Percentiles rank a stretch among this genome's conserved stretches.
Conservation (phyloP, 2,888 invertebrate genomes). For the Caradrina kadenii region DNA sequence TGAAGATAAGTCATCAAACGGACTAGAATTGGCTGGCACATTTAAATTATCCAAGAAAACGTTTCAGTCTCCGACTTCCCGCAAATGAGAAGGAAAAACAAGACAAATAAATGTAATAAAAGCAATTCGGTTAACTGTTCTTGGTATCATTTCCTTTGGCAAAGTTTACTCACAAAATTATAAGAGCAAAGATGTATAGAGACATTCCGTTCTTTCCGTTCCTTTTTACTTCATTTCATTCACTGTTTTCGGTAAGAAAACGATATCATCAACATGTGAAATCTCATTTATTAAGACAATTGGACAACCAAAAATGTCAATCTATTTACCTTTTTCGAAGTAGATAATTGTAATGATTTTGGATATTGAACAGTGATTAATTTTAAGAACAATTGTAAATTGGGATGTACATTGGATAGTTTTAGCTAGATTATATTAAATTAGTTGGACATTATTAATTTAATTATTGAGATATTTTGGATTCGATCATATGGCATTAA, state of each 20-base stretch:
- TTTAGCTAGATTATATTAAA: no score
- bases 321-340: no score
- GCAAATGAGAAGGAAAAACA: slow-evolving; percentile 62
- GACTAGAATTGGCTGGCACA: slow-evolving; percentile 52
- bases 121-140: slow-evolving; percentile 75
- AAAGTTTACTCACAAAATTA: slow-evolving; percentile 63
- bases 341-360: no score
- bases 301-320: not conserved
- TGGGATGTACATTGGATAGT: no score
- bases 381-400: no score
- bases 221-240: slow-evolving; percentile 66
- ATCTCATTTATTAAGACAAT: slow-evolving; percentile 57
- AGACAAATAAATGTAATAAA: slow-evolving; percentile 74
- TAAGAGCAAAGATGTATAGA: slow-evolving; percentile 59
- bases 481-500: no score
- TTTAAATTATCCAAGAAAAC: slow-evolving; percentile 69
- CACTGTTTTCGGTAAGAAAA: slow-evolving; percentile 63
- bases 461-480: no score
- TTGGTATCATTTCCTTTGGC: slow-evolving; percentile 69
- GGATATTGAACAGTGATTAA: no score
- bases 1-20: slow-evolving; percentile 51
- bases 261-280: slow-evolving; percentile 63
- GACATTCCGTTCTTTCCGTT: slow-evolving; percentile 61
- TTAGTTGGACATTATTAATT: no score
- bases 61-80: slow-evolving; percentile 62